These are phyloP conservation scores for Lycophotia porphyrea DNA, from an alignment of 2,888 invertebrate genomes.

Conservation along the genomic window DNA sequence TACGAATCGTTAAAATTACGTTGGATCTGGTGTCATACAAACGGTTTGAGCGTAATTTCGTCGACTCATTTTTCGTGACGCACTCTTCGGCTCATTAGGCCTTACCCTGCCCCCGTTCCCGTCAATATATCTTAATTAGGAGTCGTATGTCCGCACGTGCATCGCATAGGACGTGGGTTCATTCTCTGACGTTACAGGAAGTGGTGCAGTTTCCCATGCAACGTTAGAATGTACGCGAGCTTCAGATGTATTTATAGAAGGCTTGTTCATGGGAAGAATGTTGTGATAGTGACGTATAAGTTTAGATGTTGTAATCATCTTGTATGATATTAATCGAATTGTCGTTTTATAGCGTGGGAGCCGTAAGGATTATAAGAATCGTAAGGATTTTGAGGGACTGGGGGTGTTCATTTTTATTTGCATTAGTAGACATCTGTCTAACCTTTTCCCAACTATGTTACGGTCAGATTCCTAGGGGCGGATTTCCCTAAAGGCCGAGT, in stretches of 20 bases:
- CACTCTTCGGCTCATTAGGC: not conserved
- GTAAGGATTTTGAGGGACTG: not conserved
- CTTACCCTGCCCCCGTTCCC: slow-evolving; percentile 10
- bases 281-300: slow-evolving; percentile 35
- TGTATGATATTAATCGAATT: slow-evolving; percentile 1
- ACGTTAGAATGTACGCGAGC: slow-evolving; percentile 34
- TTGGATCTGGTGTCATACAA: not conserved
- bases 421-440: not conserved
- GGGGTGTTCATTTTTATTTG: not conserved
- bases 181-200: slow-evolving; percentile 75
- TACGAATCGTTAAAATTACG: slow-evolving; percentile 5
- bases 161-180: slow-evolving; percentile 36
- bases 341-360: slow-evolving; percentile 21
- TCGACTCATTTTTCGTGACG: slow-evolving; percentile 12
- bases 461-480: not conserved
- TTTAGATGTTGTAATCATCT: slow-evolving; percentile 19
- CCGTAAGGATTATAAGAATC: not conserved
- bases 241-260: slow-evolving; percentile 50
- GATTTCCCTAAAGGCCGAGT: too few species aligned
- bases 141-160: slow-evolving; percentile 54
- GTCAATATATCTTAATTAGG: slow-evolving; percentile 51
- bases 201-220: slow-evolving; percentile 77
- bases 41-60: not conserved
- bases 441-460: not conserved
- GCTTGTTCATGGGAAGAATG: slow-evolving; percentile 47